Percentiles rank a stretch among this genome's conserved stretches.
phyloP scores from a whole-genome alignment of 2,888 invertebrate species.

The Xanthorhoe spadicearia region DNA sequence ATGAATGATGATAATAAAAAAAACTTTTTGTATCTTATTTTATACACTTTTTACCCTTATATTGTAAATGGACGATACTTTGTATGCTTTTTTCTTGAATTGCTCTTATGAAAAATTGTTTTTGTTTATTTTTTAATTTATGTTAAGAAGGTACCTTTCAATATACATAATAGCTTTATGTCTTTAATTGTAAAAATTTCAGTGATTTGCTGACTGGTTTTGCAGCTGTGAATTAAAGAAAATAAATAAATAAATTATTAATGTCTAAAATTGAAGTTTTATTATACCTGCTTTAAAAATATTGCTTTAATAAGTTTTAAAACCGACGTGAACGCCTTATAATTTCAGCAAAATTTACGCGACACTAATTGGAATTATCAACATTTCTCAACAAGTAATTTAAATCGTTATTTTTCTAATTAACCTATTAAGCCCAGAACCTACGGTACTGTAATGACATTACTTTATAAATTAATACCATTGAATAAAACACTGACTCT shows the following conservation, averaged over 20 bases:
- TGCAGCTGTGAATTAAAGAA: not conserved
- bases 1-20: not conserved
- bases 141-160: not conserved
- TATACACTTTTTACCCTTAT: not conserved
- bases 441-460: not conserved
- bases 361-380: not conserved
- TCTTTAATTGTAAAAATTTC: not conserved
- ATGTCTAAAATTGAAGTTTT: slow-evolving; percentile 18
- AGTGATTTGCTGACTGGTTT: not conserved
- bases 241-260: slow-evolving; percentile 18
- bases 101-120: not conserved
- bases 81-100: slow-evolving; percentile 20
- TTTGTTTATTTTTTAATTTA: not conserved
- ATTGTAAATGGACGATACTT: not conserved
- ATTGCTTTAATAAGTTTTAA: slow-evolving; percentile 15
- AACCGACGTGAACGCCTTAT: not conserved
- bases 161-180: slow-evolving; percentile 2
- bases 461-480: too few species aligned
- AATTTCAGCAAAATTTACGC: not conserved
- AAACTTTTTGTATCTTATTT: not conserved
- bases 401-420: too few species aligned
- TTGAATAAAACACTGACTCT: too few species aligned
- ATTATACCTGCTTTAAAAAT: slow-evolving; percentile 18
- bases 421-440: not conserved
- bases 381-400: not conserved